These are phyloP conservation scores for Heloderma charlesbogerti DNA, from an alignment of 2,113 vertebrate species.

Conservation along the genomic window DNA sequence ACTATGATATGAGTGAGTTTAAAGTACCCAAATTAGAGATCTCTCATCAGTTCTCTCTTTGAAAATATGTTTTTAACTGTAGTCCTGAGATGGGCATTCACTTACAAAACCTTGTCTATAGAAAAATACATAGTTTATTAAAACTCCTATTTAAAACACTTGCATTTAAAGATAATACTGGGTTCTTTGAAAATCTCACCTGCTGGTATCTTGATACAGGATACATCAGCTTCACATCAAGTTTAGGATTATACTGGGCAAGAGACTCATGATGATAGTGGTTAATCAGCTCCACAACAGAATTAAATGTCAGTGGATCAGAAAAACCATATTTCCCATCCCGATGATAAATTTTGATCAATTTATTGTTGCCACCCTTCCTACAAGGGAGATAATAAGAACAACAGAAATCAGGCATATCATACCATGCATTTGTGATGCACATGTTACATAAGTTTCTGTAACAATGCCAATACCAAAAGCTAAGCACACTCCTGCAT, in stretches of 20 bases:
- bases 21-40: background rate
- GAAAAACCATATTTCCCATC: conserved; percentile 96
- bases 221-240: conserved; percentile 92
- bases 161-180: background rate
- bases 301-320: conserved; percentile 93
- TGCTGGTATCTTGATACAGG: conserved; percentile 92
- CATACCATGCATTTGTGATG: background rate
- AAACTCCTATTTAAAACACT: background rate
- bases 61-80: background rate
- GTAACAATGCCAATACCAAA: background rate
- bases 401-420: background rate
- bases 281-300: conserved; percentile 95
- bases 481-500: background rate
- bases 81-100: background rate
- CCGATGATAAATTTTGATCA: conserved; percentile 95
- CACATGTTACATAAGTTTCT: background rate
- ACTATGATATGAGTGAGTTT: background rate
- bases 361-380: conserved; percentile 96
- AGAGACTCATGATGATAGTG: conserved; percentile 94
- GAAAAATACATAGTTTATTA: background rate
- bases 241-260: conserved; percentile 94
- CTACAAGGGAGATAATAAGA: conserved; percentile 75
- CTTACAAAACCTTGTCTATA: background rate
- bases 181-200: conserved; percentile 72
- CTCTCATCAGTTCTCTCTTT: background rate